Evolutionary conservation across 2,113 vertebrate genomes (phyloP), one percentile per base, ranked within the genome.

Genomic region (Ia io): DNA sequence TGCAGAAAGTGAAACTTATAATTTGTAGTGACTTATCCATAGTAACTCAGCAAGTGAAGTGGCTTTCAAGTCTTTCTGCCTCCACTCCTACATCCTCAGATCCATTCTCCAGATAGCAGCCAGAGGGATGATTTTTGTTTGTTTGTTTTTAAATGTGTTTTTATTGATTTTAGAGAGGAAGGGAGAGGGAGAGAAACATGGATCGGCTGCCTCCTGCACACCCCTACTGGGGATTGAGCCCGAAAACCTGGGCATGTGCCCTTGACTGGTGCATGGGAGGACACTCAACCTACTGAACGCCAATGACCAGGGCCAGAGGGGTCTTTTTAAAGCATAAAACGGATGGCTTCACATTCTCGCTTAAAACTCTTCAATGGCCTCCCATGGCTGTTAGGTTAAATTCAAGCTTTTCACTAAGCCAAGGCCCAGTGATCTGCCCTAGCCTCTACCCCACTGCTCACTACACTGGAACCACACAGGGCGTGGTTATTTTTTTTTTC

Each of bases 251-350:
- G 63, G 28, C 61, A 63, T 32, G 61, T 63, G 61, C 61, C 61
- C 61, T 63, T 63, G 61, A 30, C 28, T 28, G 25, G 61, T 13
- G 28, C 28, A 30, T 30, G 28, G 61, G 28, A 14, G 11, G 11
- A 63, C 28, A 63, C 61, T 63, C 61, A 63, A 63, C 61, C 61
- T 13, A 63, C 61, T 13, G 2, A 63, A 12, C 5, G 25, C 30
- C 61, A 63, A 28, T 30, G 11, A 30, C 61, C 61, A 63, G 63
- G 63, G 63, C 63, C 32, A n/a, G 63, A 67, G 59, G 23, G 17
- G 71, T 92, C 85, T 78, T 76, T 88, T 88, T 14, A 95, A 97
- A 87, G 73, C 35, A 83, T 51, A 84, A 90, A 90, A 80, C 84
- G 88, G 61, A 84, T 94, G 44, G 47, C 32, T 76, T 96, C 61